Evolutionary conservation across 2,888 invertebrate genomes (phyloP).

Genomic region (Pelosia muscerda): DNA sequence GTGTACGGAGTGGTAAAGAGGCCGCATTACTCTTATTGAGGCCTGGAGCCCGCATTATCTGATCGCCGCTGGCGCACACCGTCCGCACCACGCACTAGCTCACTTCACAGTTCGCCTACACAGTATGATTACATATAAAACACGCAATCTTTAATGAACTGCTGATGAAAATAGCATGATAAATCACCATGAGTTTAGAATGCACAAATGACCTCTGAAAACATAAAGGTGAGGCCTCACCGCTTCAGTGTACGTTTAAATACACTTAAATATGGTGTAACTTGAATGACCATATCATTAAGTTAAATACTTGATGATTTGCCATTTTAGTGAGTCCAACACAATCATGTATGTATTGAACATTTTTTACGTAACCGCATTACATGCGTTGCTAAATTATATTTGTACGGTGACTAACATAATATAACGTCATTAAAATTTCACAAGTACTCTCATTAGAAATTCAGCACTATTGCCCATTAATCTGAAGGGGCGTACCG

Average conservation of each 20-base stretch:
- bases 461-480: constrained; percentile 75
- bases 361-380: constrained; percentile 22
- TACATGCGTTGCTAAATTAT: constrained; percentile 14
- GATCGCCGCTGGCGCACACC: constrained; percentile 70
- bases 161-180: constrained; percentile 52
- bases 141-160: constrained; percentile 51
- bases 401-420: constrained; percentile 54
- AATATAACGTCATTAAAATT: constrained; percentile 73
- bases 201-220: constrained; percentile 51
- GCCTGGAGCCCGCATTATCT: constrained; percentile 78
- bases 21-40: constrained; percentile 82
- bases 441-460: constrained; percentile 78
- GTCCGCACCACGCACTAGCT: constrained; percentile 58
- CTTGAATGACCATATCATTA: constrained; percentile 28
- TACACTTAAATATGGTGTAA: constrained; percentile 42
- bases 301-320: constrained; percentile 37
- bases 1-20: constrained; percentile 79
- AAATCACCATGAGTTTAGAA: constrained; percentile 45
- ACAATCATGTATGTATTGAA: constrained; percentile 18
- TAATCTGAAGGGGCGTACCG: constrained; percentile 78
- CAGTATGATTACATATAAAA: constrained; percentile 29
- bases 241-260: constrained; percentile 40
- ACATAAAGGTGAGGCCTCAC: constrained; percentile 46
- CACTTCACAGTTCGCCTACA: constrained; percentile 25
- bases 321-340: constrained; percentile 20